A percentile compares a stretch with the other conserved stretches of the same genome.
These are phyloP conservation scores for Halocynthia aurantium DNA, from an alignment of 23 tunicate species.

Conservation along the genomic window DNA sequence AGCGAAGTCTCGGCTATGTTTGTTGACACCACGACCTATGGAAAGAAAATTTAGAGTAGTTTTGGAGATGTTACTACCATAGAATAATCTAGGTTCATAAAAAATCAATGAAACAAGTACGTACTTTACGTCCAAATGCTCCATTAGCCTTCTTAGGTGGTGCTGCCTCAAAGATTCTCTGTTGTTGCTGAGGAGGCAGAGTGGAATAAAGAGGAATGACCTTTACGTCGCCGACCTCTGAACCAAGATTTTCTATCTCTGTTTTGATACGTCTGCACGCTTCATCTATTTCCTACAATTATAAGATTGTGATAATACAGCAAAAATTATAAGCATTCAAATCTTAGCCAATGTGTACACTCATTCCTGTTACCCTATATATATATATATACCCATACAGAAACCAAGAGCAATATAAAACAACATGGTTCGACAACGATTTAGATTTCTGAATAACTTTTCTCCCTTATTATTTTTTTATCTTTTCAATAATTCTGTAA, in stretches of 20 bases:
- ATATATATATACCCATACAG: no score
- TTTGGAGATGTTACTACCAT: background rate
- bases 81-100: background rate
- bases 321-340: background rate
- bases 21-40: conserved; percentile 74
- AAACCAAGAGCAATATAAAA: no score
- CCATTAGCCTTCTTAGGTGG: conserved; percentile 88
- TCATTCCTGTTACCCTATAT: background rate
- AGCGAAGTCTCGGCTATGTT: conserved; percentile 97
- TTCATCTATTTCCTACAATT: conserved; percentile 88
- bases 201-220: conserved; percentile 94
- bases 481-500: no score
- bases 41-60: no score
- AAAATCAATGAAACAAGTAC: background rate
- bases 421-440: no score
- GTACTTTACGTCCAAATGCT: conserved; percentile 84
- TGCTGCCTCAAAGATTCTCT: conserved; percentile 79
- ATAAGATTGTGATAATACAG: background rate
- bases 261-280: conserved; percentile 85
- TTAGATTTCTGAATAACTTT: no score
- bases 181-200: conserved; percentile 85
- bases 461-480: no score
- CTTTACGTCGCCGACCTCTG: conserved; percentile 84
- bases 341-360: background rate
- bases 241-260: conserved; percentile 88